Conservation (phyloP, 2,888 invertebrate species). For the Camptogramma bilineatum region DNA sequence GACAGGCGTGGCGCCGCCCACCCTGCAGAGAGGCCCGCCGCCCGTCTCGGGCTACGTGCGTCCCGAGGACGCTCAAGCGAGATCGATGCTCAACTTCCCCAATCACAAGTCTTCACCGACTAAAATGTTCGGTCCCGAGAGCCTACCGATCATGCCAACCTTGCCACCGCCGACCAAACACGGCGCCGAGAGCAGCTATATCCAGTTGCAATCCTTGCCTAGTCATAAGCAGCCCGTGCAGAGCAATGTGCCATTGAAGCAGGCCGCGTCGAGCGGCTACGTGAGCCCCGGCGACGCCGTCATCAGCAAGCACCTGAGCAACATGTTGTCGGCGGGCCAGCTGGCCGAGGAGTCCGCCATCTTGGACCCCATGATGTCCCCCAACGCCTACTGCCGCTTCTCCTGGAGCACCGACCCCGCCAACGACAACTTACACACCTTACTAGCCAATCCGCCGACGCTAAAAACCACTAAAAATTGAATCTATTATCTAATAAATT, state of each 20-base stretch:
- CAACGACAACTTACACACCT: conserved; percentile 77
- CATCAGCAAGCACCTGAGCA: conserved; percentile 77
- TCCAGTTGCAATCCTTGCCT: conserved; percentile 78
- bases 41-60: conserved; percentile 73
- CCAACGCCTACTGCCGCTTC: conserved; percentile 81
- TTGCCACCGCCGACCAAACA: conserved; percentile 72
- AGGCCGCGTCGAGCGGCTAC: conserved; percentile 70
- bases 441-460: conserved; percentile 70
- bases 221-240: conserved; percentile 71
- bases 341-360: conserved; percentile 73
- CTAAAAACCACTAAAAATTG: conserved; percentile 71
- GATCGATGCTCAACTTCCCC: conserved; percentile 68
- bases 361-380: conserved; percentile 79
- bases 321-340: conserved; percentile 68
- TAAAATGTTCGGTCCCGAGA: conserved; percentile 72
- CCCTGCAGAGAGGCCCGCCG: conserved; percentile 55
- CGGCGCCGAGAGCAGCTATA: conserved; percentile 72
- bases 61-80: conserved; percentile 69
- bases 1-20: conserved; percentile 60
- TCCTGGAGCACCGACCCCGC: conserved; percentile 81
- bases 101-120: conserved; percentile 66
- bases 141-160: conserved; percentile 77
- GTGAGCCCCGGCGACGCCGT: conserved; percentile 76
- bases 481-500: conserved; percentile 52
- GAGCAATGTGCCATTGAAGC: conserved; percentile 66